Evolutionary conservation across 1,140 invertebrate genomes (phyloP).

Genomic region (Oryctes rhinoceros): DNA sequence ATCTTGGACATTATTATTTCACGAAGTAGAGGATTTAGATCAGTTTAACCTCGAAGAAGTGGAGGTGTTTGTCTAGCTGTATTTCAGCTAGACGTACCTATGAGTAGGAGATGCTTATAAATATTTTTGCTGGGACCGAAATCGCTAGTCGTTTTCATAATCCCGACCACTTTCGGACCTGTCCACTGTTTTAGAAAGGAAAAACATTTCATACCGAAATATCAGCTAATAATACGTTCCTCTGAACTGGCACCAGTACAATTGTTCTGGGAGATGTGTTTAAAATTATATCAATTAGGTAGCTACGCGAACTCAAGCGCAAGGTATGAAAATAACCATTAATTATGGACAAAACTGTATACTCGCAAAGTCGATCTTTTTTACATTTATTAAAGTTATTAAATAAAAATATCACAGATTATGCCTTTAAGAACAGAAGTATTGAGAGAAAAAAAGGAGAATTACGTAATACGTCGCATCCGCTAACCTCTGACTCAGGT

Average conservation of each 20-base stretch:
- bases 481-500: too few species aligned
- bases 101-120: not conserved
- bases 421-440: too few species aligned
- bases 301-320: not conserved
- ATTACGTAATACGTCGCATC: too few species aligned
- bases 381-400: too few species aligned
- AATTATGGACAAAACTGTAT: not conserved
- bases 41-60: not conserved
- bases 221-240: conserved; percentile 20
- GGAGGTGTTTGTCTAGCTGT: not conserved
- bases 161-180: not conserved
- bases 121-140: not conserved
- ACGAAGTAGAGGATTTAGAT: not conserved
- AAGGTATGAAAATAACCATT: not conserved
- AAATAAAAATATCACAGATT: too few species aligned
- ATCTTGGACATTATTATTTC: too few species aligned
- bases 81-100: not conserved
- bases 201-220: conserved; percentile 7
- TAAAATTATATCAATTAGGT: conserved; percentile 20
- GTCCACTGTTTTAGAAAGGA: not conserved
- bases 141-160: not conserved
- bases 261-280: conserved; percentile 14
- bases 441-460: too few species aligned
- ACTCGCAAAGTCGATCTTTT: not conserved
- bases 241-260: conserved; percentile 8